Percentiles rank a stretch among this genome's conserved stretches.
These are phyloP conservation scores for Didymodactylos carnosus DNA, from an alignment of 2,888 invertebrate genomes.

Conservation along the genomic window DNA sequence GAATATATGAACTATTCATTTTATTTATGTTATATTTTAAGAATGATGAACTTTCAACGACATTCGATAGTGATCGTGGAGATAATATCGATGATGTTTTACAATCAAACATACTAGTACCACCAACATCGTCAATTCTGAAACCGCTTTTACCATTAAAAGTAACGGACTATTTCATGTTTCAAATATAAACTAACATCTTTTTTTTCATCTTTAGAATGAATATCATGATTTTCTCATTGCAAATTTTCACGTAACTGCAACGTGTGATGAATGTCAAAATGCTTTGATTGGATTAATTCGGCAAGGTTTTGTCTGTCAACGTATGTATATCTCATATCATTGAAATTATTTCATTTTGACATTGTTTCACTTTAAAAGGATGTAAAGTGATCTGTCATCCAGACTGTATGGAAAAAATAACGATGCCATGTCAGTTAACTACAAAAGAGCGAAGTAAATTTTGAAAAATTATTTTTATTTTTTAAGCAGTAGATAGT, in stretches of 20 bases:
- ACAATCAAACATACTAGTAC: no score
- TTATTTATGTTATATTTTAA: no score
- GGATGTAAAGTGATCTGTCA: conserved; percentile 86
- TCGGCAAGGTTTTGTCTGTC: neutral
- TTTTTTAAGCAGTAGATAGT: neutral
- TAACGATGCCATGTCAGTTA: conserved; percentile 58
- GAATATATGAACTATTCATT: no score
- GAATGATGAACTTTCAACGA: no score
- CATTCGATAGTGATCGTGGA: no score
- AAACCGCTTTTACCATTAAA: no score
- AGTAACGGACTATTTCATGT: no score
- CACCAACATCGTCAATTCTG: no score
- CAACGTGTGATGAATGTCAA: neutral
- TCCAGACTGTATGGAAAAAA: conserved; percentile 76
- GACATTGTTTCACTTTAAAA: conserved; percentile 18
- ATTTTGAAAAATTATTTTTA: neutral
- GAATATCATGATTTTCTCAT: neutral
- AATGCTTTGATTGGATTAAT: neutral
- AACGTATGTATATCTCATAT: neutral
- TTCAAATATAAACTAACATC: no score
- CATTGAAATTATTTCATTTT: neutral
- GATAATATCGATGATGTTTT: no score
- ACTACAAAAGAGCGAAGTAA: neutral
- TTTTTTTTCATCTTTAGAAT: neutral
- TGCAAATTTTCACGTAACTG: neutral